phyloP scores from a whole-genome alignment of 1,140 invertebrate species.

The Pteromalus puparum region DNA sequence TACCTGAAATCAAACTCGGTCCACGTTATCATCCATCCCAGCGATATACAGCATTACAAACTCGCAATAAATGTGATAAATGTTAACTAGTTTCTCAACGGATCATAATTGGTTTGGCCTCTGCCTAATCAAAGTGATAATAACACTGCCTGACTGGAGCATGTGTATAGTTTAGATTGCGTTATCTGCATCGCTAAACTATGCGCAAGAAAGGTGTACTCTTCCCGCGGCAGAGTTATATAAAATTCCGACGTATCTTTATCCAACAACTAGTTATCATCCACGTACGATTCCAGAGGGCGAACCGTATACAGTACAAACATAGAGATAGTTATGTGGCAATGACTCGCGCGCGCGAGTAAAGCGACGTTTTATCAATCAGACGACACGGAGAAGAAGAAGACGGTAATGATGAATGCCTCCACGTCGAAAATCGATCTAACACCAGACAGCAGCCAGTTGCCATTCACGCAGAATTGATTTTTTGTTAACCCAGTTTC shows the following conservation, averaged over 20 bases:
- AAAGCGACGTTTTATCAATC: not conserved
- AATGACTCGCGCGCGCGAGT: not conserved
- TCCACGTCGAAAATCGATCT: constrained; percentile 7
- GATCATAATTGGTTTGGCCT: constrained; percentile 23
- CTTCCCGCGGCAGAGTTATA: not conserved
- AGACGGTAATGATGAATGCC: not conserved
- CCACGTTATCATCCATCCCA: not conserved
- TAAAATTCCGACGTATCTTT: not conserved
- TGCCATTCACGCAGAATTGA: constrained; percentile 32
- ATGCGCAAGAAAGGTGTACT: too few species aligned
- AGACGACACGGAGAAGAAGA: not conserved
- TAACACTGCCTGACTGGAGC: not conserved
- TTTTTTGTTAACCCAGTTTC: constrained; percentile 39
- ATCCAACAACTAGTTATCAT: not conserved
- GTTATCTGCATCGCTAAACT: not conserved
- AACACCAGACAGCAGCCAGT: not conserved
- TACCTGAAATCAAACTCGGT: constrained; percentile 19
- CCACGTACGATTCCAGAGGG: not conserved
- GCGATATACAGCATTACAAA: not conserved
- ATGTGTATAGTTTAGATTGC: not conserved
- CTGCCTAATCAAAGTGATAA: constrained; percentile 10
- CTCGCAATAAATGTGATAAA: not conserved
- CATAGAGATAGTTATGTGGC: not conserved
- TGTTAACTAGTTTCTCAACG: not conserved
- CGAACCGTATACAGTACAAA: not conserved